A percentile compares a stretch with the other conserved stretches of the same genome.
Conservation (phyloP, 2,888 invertebrate species). For the Drosophila neoperkinsi region DNA sequence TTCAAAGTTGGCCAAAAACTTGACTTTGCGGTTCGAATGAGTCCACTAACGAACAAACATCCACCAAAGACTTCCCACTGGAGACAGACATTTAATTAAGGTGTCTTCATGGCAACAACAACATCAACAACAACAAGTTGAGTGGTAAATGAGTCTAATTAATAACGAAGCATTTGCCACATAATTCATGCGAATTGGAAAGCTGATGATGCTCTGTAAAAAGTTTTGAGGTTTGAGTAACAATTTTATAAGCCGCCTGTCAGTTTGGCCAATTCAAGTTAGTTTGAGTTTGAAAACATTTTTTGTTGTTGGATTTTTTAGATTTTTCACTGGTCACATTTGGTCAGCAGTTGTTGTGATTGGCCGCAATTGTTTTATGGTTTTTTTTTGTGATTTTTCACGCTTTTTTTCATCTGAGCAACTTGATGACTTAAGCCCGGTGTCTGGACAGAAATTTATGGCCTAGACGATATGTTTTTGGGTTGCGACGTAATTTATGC, state of each 20-base stretch:
- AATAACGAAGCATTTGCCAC: slow-evolving; percentile 85
- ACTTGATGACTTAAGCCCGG: slow-evolving; percentile 71
- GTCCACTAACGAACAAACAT: slow-evolving; percentile 38
- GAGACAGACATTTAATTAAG: slow-evolving; percentile 84
- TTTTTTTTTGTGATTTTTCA: slow-evolving; percentile 27
- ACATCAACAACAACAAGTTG: slow-evolving; percentile 39
- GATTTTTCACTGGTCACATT: slow-evolving; percentile 51
- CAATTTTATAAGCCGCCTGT: slow-evolving; percentile 51
- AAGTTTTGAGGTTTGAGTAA: slow-evolving; percentile 52
- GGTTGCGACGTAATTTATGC: slow-evolving; percentile 65
- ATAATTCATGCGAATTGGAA: slow-evolving; percentile 71
- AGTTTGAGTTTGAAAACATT: slow-evolving; percentile 19
- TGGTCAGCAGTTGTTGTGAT: slow-evolving; percentile 44
- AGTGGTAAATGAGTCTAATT: slow-evolving; percentile 84
- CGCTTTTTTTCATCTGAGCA: slow-evolving; percentile 4
- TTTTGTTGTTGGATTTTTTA: slow-evolving; percentile 7
- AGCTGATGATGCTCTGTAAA: slow-evolving; percentile 30
- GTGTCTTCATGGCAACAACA: slow-evolving; percentile 82
- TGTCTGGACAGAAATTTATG: slow-evolving; percentile 71
- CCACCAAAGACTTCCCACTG: slow-evolving; percentile 53
- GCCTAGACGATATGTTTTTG: slow-evolving; percentile 64
- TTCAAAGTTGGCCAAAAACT: slow-evolving; percentile 56
- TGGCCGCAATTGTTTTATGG: slow-evolving; percentile 10
- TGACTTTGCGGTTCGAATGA: slow-evolving; percentile 64
- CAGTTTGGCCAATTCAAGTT: slow-evolving; percentile 38